Base-by-base conservation (phyloP, 2,888 invertebrate genomes). In the Crematogaster levior region DNA sequence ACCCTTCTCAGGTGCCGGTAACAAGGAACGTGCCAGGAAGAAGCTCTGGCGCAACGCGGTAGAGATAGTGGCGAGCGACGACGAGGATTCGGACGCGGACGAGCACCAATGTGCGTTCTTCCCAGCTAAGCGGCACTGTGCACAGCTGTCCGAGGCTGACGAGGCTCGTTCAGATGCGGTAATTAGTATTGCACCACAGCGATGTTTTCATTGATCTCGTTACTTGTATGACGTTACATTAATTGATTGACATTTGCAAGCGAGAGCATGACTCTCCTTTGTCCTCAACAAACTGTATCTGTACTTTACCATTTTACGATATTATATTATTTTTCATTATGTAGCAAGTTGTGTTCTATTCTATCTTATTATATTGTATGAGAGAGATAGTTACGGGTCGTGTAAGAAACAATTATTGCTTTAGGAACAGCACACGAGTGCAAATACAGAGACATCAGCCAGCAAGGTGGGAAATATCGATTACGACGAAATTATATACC, bases 51-150 rank as follows among this genome's bases (percentile, higher is more conserved):
- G 75, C 0, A 65, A 48, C 60, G 77, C 85, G 74, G 83, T 81
- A 75, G 77, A 81, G 72, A 79, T 83, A 90, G 94, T 94, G 93
- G 94, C 94, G 81, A 94, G 94, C 58, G 93, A 94, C 82, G 91
- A 92, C 48, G 94, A 94, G 70, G 93, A 94, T 70, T 94, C 93
- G 6, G 94, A 94, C 58, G 93, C 91, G 21, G 93, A 93, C 46
- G 93, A 93, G 75, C 91, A 91, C 40, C 93, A 93, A 48, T 91
- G 91, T 75, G 92, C 93, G 18, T 92, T 87, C 65, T 75, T 75
- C 75, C 93, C 93, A 15, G 90, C 93, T 30, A 94, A 94, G 90
- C 91, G 93, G 34, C 93, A 92, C 46, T 89, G 93, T 53, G 83
- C 88, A 5, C 81, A 84, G 34, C 37, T 86, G 15, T 46, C 83